Evolutionary conservation across 1,140 invertebrate genomes (phyloP).

Genomic region (Camponotus floridanus): DNA sequence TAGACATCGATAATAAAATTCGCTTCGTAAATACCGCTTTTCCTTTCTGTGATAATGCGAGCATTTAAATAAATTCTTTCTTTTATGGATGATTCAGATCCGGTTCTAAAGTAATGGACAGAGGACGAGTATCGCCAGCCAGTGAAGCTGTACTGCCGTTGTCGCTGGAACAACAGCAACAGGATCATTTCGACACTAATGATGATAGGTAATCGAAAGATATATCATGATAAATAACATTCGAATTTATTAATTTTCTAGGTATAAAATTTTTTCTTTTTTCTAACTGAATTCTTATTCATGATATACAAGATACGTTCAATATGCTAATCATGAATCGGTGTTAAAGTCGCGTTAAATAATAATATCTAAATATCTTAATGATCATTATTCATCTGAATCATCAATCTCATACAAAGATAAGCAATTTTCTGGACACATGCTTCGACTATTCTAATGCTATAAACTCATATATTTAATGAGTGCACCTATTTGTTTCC

Average conservation of each 20-base stretch:
- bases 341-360: not conserved
- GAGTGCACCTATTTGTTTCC: conserved; percentile 12
- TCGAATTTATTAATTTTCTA: not conserved
- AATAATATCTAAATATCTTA: not conserved
- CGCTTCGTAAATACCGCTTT: conserved; percentile 17
- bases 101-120: conserved; percentile 90
- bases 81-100: conserved; percentile 85
- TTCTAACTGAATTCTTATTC: not conserved
- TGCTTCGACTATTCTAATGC: not conserved
- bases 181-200: conserved; percentile 84
- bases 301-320: not conserved
- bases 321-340: not conserved
- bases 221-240: not conserved
- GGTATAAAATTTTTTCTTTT: not conserved
- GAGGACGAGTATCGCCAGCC: conserved; percentile 88
- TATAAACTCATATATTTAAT: not conserved
- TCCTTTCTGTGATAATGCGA: not conserved
- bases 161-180: conserved; percentile 80
- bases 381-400: not conserved
- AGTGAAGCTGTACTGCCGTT: conserved; percentile 86
- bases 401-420: not conserved
- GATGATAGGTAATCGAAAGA: conserved; percentile 88
- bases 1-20: conserved; percentile 30
- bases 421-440: not conserved
- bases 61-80: conserved; percentile 32